Conservation (phyloP, 2,797 vertebrate species). For the Enteromius fasciolatus region DNA sequence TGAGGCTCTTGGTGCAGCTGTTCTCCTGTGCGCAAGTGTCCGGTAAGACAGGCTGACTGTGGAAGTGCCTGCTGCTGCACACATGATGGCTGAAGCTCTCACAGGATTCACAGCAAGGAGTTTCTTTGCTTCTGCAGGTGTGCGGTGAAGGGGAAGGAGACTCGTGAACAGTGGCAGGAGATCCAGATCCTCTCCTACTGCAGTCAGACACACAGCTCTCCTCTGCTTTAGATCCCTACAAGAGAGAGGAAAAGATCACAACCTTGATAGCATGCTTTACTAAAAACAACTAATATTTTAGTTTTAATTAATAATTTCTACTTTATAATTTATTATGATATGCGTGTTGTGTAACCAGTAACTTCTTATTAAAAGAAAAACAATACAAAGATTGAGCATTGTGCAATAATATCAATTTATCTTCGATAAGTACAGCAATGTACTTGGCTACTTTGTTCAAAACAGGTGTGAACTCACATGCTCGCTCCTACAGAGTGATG, state of each 20-base stretch:
- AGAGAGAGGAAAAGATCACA: conserved; percentile 38
- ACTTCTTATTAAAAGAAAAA: not conserved
- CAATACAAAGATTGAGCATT: too few species aligned
- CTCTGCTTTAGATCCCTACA: conserved; percentile 79
- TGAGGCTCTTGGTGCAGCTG: conserved; percentile 85
- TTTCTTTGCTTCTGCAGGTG: conserved; percentile 86
- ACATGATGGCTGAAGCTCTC: conserved; percentile 79
- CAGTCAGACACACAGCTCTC: conserved; percentile 77
- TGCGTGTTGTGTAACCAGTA: not conserved
- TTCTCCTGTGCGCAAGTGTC: conserved; percentile 74
- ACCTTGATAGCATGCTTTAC: not conserved
- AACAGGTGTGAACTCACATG: conserved; percentile 77
- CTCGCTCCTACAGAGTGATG: conserved; percentile 77
- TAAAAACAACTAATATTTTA: not conserved
- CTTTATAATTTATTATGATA: not conserved
- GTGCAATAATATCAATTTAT: not conserved
- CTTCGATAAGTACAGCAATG: too few species aligned
- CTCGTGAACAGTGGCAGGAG: conserved; percentile 73
- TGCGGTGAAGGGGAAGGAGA: conserved; percentile 64
- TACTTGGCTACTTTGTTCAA: not conserved
- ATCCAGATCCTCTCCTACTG: conserved; percentile 71
- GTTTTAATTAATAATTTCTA: too few species aligned
- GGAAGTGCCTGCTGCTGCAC: conserved; percentile 63
- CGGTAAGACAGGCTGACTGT: conserved; percentile 71
- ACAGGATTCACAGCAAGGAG: conserved; percentile 74